phyloP scores from a whole-genome alignment of 2,888 invertebrate species.

The Epistrophe eligans region DNA sequence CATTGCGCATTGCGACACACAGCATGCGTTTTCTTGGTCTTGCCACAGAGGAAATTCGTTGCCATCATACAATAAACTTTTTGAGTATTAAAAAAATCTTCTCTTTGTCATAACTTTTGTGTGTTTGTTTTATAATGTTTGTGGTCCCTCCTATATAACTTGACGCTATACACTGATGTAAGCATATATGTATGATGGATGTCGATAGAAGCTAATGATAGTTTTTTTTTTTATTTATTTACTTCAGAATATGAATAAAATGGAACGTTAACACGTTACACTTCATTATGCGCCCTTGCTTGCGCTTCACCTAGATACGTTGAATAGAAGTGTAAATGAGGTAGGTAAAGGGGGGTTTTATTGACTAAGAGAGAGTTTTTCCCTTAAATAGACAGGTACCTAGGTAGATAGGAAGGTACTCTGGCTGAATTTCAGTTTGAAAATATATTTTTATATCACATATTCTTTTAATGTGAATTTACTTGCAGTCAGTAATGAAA shows the following conservation, averaged over 20 bases:
- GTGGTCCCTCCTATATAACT: slow-evolving; percentile 28
- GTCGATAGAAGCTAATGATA: background rate
- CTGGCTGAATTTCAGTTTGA: slow-evolving; percentile 28
- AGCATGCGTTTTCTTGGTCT: slow-evolving; percentile 76
- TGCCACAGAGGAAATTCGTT: slow-evolving; percentile 48
- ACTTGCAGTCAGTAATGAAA: slow-evolving; percentile 43
- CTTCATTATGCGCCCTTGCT: slow-evolving; percentile 53
- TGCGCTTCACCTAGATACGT: slow-evolving; percentile 64
- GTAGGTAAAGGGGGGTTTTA: background rate
- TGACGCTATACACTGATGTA: slow-evolving; percentile 23
- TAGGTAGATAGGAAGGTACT: background rate
- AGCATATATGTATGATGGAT: background rate
- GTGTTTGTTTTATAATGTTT: slow-evolving; percentile 27
- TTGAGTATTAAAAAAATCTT: slow-evolving; percentile 36
- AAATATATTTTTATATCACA: slow-evolving; percentile 33
- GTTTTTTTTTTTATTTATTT: background rate
- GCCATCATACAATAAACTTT: slow-evolving; percentile 57
- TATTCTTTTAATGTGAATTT: slow-evolving; percentile 50
- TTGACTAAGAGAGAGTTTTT: slow-evolving; percentile 45
- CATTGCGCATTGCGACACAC: slow-evolving; percentile 78
- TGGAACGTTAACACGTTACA: slow-evolving; percentile 62
- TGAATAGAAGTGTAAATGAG: slow-evolving; percentile 14
- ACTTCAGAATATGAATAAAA: slow-evolving; percentile 27
- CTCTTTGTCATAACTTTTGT: slow-evolving; percentile 49
- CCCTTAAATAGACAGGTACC: slow-evolving; percentile 26